These are phyloP conservation scores for Phylloscopus collybita DNA, from an alignment of 2,797 vertebrate species.

Conservation along the genomic window DNA sequence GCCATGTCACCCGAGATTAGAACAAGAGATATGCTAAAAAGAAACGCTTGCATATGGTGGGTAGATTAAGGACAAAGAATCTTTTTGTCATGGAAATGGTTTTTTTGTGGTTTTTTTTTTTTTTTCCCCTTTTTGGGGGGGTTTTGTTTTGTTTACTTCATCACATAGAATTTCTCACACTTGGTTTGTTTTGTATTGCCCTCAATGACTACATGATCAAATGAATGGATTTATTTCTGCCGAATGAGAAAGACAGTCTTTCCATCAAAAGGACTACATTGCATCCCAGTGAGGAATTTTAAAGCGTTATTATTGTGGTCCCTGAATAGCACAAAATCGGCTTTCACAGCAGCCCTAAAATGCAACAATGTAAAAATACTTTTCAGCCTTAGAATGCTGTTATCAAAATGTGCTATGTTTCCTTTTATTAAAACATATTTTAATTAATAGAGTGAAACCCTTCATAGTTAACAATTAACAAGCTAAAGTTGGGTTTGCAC, in stretches of 20 bases:
- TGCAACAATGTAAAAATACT: constrained; percentile 83
- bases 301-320: constrained; percentile 82
- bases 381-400: constrained; percentile 69
- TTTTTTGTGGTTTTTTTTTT: constrained; percentile 79
- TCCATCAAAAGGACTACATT: constrained; percentile 86
- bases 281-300: constrained; percentile 86
- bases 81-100: constrained; percentile 97
- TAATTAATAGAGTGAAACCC: constrained; percentile 72
- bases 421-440: constrained; percentile 77
- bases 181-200: constrained; percentile 94
- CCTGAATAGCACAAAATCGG: constrained; percentile 84
- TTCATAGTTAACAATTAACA: constrained; percentile 60
- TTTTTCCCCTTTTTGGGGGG: constrained; percentile 43
- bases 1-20: constrained; percentile 81
- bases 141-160: constrained; percentile 90
- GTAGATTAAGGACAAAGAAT: constrained; percentile 88
- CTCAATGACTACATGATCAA: constrained; percentile 90
- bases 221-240: constrained; percentile 92
- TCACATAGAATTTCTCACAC: constrained; percentile 96
- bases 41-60: constrained; percentile 89
- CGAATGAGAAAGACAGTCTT: constrained; percentile 87
- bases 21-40: constrained; percentile 82
- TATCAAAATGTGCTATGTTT: constrained; percentile 71
- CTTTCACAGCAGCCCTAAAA: constrained; percentile 82
- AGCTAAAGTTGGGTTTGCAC: constrained; percentile 54